Evolutionary conservation across 2,113 vertebrate genomes (phyloP), one percentile per base, ranked within the genome.

Genomic region (Thunnus thynnus): DNA sequence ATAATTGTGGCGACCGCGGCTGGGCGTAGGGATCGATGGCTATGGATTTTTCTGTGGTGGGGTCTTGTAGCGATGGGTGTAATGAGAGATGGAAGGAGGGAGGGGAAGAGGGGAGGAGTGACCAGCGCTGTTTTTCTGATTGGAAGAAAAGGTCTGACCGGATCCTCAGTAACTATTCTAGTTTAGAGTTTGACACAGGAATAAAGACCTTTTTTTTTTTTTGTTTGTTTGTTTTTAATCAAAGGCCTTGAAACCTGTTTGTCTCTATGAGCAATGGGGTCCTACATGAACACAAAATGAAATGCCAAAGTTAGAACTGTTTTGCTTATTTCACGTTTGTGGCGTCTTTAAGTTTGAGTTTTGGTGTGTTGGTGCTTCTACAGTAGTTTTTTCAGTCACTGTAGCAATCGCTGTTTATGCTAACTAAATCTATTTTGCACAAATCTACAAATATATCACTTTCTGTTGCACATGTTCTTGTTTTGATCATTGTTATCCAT

Each of bases 41-140:
- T 97, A 98, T 99, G 94, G 97, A 98, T 98, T 98, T 92, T 93
- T 90, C 96, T 97, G 97, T 95, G 97, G 97, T 97, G 97, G 96
- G 97, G 96, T 97, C 97, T 97, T 97, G 97, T 97, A 97, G 96
- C 95, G 94, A 96, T 94, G 95, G 96, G 95, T 93, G 95, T 98
- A 98, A 98, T 97, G 96, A 97, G 96, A 97, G 97, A 96, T 94
- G 96, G 97, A 95, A 65, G 41, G 78, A 57, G 58, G 71, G 55
- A 63, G 78, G 36, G 41, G 79, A 93, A 95, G 94, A 92, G 95
- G 93, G 93, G 93, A 95, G 95, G 94, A 95, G 67, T 18, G 95
- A 96, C 94, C 91, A 5, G n/a, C 5, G 30, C 70, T 72, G 65
- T 81, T 89, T 74, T 85, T 83, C 74, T 82, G 60, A 88, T 77